A percentile compares a stretch with the other conserved stretches of the same genome.
Conservation (phyloP, 2,888 invertebrate genomes). For the Hoplodrina blanda region DNA sequence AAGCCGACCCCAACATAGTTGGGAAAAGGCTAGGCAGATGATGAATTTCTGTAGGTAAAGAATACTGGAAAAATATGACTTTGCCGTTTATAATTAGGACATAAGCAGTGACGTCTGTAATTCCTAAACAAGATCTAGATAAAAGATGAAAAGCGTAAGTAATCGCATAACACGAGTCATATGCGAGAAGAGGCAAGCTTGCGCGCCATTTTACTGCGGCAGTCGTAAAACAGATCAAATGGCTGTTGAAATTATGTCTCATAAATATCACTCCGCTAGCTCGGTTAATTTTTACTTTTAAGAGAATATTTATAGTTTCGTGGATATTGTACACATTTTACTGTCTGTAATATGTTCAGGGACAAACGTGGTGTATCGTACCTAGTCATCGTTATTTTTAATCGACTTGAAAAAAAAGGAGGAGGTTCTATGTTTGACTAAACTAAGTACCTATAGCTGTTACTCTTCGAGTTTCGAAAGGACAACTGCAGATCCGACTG, state of each 20-base stretch:
- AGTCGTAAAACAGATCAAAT: slow-evolving; percentile 45
- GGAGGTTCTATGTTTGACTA: too few relatives aligned
- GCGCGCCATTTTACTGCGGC: slow-evolving; percentile 33
- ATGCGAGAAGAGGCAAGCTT: neutral
- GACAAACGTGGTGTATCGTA: too few relatives aligned
- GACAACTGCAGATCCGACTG: too few relatives aligned
- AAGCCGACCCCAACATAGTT: too few relatives aligned
- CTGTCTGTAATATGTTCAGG: neutral
- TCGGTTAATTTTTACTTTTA: neutral
- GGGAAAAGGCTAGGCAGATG: too few relatives aligned
- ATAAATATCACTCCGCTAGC: slow-evolving; percentile 34
- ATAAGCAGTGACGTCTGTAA: slow-evolving; percentile 21
- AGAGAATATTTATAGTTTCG: neutral
- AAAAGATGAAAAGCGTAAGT: slow-evolving; percentile 6
- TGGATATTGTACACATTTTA: neutral
- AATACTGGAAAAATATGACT: too few relatives aligned
- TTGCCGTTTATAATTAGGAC: slow-evolving; percentile 3
- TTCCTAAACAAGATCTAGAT: neutral
- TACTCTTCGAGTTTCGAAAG: too few relatives aligned
- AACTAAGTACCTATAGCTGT: too few relatives aligned
- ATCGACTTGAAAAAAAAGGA: too few relatives aligned
- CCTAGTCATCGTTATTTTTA: too few relatives aligned
- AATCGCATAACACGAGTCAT: slow-evolving; percentile 14
- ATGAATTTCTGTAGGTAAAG: too few relatives aligned
- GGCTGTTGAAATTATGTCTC: slow-evolving; percentile 35